A percentile compares a stretch with the other conserved stretches of the same genome.
These are phyloP conservation scores for Bombus superbus DNA, from an alignment of 1,140 invertebrate species.

Conservation along the genomic window DNA sequence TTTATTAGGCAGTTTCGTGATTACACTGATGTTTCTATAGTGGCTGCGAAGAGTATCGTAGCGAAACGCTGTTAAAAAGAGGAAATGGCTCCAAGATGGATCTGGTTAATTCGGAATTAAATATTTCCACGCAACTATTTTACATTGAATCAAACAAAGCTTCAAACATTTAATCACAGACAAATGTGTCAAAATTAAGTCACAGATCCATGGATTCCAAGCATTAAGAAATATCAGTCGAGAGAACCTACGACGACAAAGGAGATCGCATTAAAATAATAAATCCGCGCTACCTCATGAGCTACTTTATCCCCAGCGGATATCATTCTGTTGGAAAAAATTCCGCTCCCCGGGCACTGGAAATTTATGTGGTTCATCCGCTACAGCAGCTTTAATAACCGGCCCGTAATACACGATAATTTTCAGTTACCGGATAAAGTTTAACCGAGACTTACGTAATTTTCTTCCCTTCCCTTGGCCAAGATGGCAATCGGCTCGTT, in stretches of 20 bases:
- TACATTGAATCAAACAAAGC: no score
- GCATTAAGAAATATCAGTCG: background rate
- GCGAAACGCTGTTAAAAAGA: no score
- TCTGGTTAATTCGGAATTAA: no score
- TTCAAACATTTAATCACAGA: background rate
- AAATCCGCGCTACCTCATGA: background rate
- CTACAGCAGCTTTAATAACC: slow-evolving; percentile 31
- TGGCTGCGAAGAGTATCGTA: no score
- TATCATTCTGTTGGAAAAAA: slow-evolving; percentile 9
- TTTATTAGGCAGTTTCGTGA: no score
- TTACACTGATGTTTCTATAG: no score
- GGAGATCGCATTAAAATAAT: slow-evolving; percentile 21
- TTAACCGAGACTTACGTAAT: slow-evolving; percentile 29
- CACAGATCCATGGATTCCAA: no score
- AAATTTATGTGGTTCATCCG: slow-evolving; percentile 46
- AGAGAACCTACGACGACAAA: background rate
- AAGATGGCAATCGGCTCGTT: slow-evolving; percentile 56
- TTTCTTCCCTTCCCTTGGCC: slow-evolving; percentile 19
- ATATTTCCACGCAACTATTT: no score
- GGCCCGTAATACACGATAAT: slow-evolving; percentile 41
- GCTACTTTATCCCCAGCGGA: background rate
- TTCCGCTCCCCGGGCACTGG: background rate
- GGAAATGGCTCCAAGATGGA: no score
- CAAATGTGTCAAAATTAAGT: background rate
- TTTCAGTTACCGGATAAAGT: slow-evolving; percentile 32